Evolutionary conservation across 1,140 invertebrate genomes (phyloP), one percentile per base, ranked within the genome.

Genomic region (Drosophila elegans): DNA sequence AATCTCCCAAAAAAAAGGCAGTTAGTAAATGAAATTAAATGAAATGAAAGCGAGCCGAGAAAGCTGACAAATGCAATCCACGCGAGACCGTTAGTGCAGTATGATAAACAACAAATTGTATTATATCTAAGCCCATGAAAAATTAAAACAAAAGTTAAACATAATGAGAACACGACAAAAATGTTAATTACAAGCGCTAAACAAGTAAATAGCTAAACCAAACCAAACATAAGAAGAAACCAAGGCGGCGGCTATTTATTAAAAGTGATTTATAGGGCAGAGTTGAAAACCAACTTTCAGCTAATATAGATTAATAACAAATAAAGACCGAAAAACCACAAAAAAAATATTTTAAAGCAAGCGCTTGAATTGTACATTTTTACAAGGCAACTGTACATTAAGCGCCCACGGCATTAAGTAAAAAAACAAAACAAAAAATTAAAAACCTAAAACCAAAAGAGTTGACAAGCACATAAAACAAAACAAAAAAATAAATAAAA

Each of bases 361-460:
- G 83, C 83, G 83, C 83, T 86, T 86, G 49, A 79, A 86, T 86
- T 88, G 84, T 89, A 89, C 80, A 89, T 89, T 89, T 89, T 89
- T 89, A 89, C 84, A 89, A 84, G 80, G 84, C 84, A 89, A 89
- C 80, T 89, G 84, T 89, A 89, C 80, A 89, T 89, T 89, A 84
- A 89, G 84, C 84, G 84, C 80, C 83, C 83, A 88, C 72, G 83
- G 83, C 79, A 88, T 76, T 75, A 88, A 84, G 69, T 69, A 52
- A 71, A 76, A 71, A 69, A 84, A 29, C 3, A 32, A 32, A 52
- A 71, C 68, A 71, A 69, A 84, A 21, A 21, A 21, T 21, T 11
- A 59, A 57, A 64, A 66, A 66, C 10, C 42, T 53, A 66, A 82
- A 81, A 80, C 62, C 45, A 53, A 84, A 81, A 62, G 60, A 88